Evolutionary conservation across 2,113 vertebrate genomes (phyloP).

Genomic region (Antennarius striatus): DNA sequence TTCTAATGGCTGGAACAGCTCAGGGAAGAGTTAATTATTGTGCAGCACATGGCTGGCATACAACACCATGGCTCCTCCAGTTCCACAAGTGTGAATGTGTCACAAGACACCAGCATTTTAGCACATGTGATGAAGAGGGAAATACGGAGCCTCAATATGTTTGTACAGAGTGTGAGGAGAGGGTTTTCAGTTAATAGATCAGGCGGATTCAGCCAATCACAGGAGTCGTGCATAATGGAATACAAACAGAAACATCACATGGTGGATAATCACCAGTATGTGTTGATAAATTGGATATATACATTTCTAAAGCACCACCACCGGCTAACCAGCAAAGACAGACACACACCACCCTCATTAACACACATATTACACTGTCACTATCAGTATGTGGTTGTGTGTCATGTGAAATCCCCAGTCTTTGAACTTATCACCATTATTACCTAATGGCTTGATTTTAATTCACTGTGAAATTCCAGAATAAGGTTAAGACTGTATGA

Average conservation of each 20-base stretch:
- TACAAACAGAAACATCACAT: constrained; percentile 12
- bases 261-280: constrained; percentile 25
- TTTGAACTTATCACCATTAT: background rate
- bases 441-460: too few relatives aligned
- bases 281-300: constrained; percentile 23
- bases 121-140: constrained; percentile 47
- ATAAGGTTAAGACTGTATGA: too few relatives aligned
- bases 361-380: constrained; percentile 7
- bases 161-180: background rate
- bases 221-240: background rate
- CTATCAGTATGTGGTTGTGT: constrained; percentile 5
- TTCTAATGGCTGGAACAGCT: constrained; percentile 57
- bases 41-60: constrained; percentile 65
- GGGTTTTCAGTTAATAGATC: background rate
- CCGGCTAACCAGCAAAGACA: constrained; percentile 1
- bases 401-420: background rate
- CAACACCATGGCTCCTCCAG: constrained; percentile 15
- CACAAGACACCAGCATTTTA: constrained; percentile 57
- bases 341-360: background rate
- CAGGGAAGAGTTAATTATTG: constrained; percentile 70
- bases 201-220: background rate
- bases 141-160: background rate
- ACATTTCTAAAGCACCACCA: background rate
- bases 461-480: too few relatives aligned
- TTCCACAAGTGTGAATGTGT: constrained; percentile 49